phyloP scores from a whole-genome alignment of 1,140 invertebrate species.

The Harlomillsia oculata region DNA sequence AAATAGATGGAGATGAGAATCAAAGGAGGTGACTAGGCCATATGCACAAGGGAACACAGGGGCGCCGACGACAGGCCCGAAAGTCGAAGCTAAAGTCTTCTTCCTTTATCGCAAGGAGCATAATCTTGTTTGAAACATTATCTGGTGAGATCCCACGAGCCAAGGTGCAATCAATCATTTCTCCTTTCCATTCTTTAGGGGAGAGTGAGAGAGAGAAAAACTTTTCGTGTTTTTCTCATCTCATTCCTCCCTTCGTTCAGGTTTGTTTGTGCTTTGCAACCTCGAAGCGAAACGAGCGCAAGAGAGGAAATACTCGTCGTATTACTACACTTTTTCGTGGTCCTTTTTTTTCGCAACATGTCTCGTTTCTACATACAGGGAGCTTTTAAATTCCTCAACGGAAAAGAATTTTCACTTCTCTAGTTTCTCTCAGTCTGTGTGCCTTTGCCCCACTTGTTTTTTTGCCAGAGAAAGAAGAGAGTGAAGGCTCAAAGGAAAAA shows the following conservation, averaged over 20 bases:
- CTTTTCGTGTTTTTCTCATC: conserved; percentile 1
- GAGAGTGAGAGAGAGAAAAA: neutral
- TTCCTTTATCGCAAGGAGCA: conserved; percentile 9
- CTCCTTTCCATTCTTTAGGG: neutral
- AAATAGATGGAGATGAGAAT: conserved; percentile 10
- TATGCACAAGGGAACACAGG: too few relatives aligned
- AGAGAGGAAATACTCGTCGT: too few relatives aligned
- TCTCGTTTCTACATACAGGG: neutral
- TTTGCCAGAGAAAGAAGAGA: too few relatives aligned
- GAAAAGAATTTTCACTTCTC: too few relatives aligned
- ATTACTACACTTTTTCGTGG: neutral
- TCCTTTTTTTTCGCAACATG: neutral
- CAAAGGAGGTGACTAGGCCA: conserved; percentile 7
- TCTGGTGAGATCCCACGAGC: conserved; percentile 19
- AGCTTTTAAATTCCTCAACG: too few relatives aligned
- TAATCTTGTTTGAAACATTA: conserved; percentile 25
- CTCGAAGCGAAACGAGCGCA: too few relatives aligned
- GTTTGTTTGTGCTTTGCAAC: neutral
- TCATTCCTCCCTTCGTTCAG: neutral
- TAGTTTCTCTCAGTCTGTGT: too few relatives aligned
- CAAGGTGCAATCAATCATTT: conserved; percentile 25
- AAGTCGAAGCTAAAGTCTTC: too few relatives aligned
- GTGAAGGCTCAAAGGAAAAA: too few relatives aligned
- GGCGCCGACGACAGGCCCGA: too few relatives aligned
- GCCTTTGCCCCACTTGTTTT: too few relatives aligned